Base-by-base conservation (phyloP, 2,113 vertebrate species). In the Sceloporus undulatus region DNA sequence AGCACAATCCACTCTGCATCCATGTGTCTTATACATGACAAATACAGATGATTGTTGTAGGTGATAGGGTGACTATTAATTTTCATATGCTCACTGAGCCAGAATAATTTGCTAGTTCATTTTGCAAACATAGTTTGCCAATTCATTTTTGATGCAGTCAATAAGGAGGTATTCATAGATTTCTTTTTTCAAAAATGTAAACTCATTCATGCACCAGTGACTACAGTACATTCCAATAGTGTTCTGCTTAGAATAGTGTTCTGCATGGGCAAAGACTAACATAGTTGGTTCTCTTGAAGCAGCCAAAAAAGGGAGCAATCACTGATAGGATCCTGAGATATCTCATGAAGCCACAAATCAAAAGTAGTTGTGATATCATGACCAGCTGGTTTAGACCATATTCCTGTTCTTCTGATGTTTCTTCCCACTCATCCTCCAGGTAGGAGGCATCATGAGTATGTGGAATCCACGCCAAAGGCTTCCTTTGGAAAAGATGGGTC, bases 61-160 rank as follows among this genome's bases (percentile, higher is more conserved):
- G 1, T 54, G 65, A 78, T 87, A 0, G 6, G 25, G 16, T 0
- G 40, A 90, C 29, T 66, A 40, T 70, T 86, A 78, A 88, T 88
- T 84, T 91, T 19, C 81, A 52, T 86, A 13, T 83, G 29, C 4
- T 4, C 82, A 8, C 25, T 75, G 75, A 91, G 5, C 9, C n/a
- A 38, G 27, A 91, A 68, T 75, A 2, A 38, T 74, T 82, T 75
- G 86, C 79, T 38, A 75, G 1, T 48, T 34, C 70, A 62, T 65
- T 82, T 86, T 62, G 74, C 23, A 85, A 85, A 85, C 78, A 9
- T 84, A 81, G 34, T 87, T 42, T 73, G 68, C 34, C 25, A 80
- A 11, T 74, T 87, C 38, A n/a, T 74, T 81, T 81, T 29, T 70
- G 42, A 81, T 38, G 2, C 16, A 79, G 10, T 82, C 48, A 82